A percentile compares a stretch with the other conserved stretches of the same genome.
These are phyloP conservation scores for Ochlodes sylvanus DNA, from an alignment of 2,888 invertebrate species.

Conservation along the genomic window DNA sequence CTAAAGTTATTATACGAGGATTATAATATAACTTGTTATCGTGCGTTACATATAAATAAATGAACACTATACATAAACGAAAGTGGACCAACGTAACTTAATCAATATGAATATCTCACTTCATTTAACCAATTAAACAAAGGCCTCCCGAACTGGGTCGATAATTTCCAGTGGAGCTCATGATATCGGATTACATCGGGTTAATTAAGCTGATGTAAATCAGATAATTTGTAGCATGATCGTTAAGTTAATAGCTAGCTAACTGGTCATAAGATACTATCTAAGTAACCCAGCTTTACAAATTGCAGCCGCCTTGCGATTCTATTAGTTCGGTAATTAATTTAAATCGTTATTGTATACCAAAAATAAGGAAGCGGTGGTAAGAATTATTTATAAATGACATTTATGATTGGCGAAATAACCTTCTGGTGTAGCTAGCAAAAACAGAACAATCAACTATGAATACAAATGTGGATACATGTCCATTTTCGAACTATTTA, in stretches of 20 bases:
- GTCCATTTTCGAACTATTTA: no score
- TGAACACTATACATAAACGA: no score
- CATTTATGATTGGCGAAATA: no score
- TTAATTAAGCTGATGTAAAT: slow-evolving; percentile 9
- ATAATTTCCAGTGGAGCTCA: not conserved
- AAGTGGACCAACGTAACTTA: not conserved
- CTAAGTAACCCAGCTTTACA: slow-evolving; percentile 5
- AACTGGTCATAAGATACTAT: slow-evolving; percentile 4
- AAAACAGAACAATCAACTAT: no score
- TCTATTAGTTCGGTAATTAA: not conserved
- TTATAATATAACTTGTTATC: no score
- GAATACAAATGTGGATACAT: no score
- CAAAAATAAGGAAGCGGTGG: not conserved
- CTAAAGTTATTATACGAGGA: no score
- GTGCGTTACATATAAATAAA: no score
- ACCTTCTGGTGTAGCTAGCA: no score
- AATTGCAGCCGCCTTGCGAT: not conserved
- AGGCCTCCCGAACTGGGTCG: not conserved
- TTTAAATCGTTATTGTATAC: not conserved
- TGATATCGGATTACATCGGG: not conserved
- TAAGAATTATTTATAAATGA: no score
- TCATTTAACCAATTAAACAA: not conserved
- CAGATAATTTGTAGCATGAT: slow-evolving; percentile 10
- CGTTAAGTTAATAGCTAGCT: slow-evolving; percentile 6
- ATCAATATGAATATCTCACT: not conserved